These are phyloP conservation scores for Gyps fulvus DNA, from an alignment of 2,113 vertebrate genomes.

Conservation along the genomic window DNA sequence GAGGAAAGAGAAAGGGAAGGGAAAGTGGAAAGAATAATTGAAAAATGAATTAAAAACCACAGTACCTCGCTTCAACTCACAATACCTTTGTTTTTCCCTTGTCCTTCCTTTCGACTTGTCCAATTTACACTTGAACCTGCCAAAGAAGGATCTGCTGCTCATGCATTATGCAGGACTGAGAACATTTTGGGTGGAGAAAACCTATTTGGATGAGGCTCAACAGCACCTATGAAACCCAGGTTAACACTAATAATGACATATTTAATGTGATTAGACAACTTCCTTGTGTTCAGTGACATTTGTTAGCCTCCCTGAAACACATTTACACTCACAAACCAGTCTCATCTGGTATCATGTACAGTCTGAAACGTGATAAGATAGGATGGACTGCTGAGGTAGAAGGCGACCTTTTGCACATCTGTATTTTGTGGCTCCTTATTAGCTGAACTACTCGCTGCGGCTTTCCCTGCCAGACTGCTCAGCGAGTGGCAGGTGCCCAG, in stretches of 20 bases:
- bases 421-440: neutral
- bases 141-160: neutral
- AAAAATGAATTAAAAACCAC: neutral
- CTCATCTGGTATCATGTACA: neutral
- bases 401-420: neutral
- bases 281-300: neutral
- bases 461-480: neutral
- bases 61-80: neutral
- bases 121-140: neutral
- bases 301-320: neutral
- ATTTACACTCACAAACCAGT: neutral
- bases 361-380: accelerated
- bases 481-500: neutral
- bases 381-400: neutral
- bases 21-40: neutral
- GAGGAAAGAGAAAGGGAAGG: neutral
- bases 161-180: neutral
- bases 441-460: neutral
- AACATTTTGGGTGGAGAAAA: neutral
- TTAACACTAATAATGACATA: neutral
- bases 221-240: neutral
- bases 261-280: neutral
- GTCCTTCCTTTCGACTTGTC: neutral
- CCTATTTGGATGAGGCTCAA: neutral
- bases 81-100: neutral